phyloP scores from a whole-genome alignment of 2,797 vertebrate genomes.

The Chaetodon trifasciatus region DNA sequence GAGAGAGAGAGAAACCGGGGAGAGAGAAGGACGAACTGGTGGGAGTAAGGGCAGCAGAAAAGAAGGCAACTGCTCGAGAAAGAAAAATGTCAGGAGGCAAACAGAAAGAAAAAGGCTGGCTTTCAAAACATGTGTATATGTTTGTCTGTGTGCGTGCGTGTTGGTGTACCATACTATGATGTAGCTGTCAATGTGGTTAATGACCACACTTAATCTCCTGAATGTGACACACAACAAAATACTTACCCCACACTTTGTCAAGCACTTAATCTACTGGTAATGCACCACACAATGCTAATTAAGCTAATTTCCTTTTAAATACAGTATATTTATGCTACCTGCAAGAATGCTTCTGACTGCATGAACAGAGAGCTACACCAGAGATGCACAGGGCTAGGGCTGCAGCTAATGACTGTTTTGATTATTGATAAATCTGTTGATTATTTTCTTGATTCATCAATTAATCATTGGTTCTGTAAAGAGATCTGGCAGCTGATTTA shows the following conservation, averaged over 20 bases:
- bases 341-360: neutral
- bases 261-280: slow-evolving; percentile 34
- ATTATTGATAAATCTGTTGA: neutral
- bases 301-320: neutral
- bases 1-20: neutral
- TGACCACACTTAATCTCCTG: slow-evolving; percentile 44
- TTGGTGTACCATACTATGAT: slow-evolving; percentile 20
- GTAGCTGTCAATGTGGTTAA: slow-evolving; percentile 45
- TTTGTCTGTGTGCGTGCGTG: neutral
- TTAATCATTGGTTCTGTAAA: neutral
- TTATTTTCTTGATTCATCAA: neutral
- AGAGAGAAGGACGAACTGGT: neutral
- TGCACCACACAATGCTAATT: neutral
- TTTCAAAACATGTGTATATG: slow-evolving; percentile 21
- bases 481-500: neutral
- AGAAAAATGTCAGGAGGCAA: slow-evolving; percentile 36
- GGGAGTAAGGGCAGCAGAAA: slow-evolving; percentile 25
- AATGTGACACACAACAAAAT: slow-evolving; percentile 48
- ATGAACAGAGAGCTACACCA: neutral
- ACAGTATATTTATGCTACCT: neutral
- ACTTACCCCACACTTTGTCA: slow-evolving; percentile 33
- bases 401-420: neutral
- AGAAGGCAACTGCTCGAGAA: slow-evolving; percentile 3
- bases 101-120: slow-evolving; percentile 15
- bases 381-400: neutral